Conservation (phyloP, 53 echinoderm and acorn worm genomes). For the Paracentrotus lividus region DNA sequence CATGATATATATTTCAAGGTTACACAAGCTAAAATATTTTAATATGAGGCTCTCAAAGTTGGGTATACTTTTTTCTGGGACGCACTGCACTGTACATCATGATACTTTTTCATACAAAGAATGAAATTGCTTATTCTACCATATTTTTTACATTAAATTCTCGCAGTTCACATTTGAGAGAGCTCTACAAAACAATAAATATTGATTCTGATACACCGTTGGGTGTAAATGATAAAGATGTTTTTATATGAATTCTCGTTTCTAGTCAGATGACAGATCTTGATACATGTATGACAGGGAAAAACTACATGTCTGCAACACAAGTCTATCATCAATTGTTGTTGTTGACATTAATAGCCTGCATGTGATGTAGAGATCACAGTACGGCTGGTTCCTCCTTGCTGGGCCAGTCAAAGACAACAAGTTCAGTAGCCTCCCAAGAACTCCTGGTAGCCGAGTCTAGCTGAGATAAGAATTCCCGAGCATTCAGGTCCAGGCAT, state of each 20-base stretch:
- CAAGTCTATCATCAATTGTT: neutral
- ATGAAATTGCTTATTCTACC: too few relatives aligned
- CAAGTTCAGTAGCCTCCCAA: slow-evolving; percentile 40
- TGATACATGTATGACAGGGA: neutral
- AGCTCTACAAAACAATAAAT: too few relatives aligned
- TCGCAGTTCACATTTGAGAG: too few relatives aligned
- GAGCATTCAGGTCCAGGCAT: slow-evolving; percentile 42
- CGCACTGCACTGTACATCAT: too few relatives aligned
- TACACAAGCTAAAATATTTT: too few relatives aligned
- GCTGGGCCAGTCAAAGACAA: neutral
- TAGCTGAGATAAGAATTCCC: slow-evolving; percentile 60
- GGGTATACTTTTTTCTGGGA: too few relatives aligned
- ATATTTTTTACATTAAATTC: too few relatives aligned
- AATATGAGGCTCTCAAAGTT: too few relatives aligned
- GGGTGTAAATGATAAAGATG: neutral
- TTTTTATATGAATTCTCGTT: neutral
- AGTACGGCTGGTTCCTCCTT: neutral
- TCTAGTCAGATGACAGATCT: neutral
- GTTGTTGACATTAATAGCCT: neutral
- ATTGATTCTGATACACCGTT: too few relatives aligned
- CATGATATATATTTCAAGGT: too few relatives aligned
- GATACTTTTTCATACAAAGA: too few relatives aligned
- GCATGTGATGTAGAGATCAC: slow-evolving; percentile 10
- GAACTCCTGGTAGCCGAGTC: slow-evolving; percentile 68
- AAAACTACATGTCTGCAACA: neutral